Conservation (phyloP, 2,797 vertebrate species). For the Silurus aristotelis region DNA sequence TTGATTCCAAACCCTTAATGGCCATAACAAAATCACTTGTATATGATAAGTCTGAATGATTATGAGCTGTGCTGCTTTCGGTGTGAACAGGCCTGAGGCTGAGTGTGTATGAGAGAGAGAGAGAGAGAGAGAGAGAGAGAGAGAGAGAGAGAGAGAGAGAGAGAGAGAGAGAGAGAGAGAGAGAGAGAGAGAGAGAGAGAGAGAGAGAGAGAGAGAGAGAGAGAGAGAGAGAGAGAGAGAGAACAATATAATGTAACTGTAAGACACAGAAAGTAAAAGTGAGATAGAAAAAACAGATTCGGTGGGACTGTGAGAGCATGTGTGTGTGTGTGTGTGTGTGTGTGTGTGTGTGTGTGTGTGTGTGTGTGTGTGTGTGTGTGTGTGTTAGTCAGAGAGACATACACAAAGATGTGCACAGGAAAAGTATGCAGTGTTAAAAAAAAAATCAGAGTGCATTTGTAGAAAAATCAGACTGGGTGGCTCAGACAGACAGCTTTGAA, state of each 20-base stretch:
- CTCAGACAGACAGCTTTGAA: not conserved
- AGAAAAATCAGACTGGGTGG: not conserved
- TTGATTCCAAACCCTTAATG: too few species aligned
- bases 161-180: too few species aligned
- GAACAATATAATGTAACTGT: not conserved
- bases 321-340: too few species aligned
- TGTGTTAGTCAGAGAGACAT: not conserved
- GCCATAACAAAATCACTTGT: too few species aligned
- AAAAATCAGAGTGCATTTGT: not conserved
- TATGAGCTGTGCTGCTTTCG: not conserved
- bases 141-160: not conserved
- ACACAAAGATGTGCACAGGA: not conserved
- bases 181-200: not conserved
- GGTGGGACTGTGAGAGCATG: not conserved
- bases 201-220: not conserved
- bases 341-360: not conserved
- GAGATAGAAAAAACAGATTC: not conserved
- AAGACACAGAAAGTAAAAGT: not conserved
- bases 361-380: not conserved
- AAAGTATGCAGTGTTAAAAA: not conserved
- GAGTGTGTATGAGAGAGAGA: not conserved
- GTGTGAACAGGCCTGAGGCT: constrained; percentile 5
- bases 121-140: not conserved
- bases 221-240: not conserved
- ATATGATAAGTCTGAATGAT: too few species aligned